Evolutionary conservation across 1,140 invertebrate species (phyloP), one percentile per base, ranked within the genome.

Genomic region (Platyura marginata): DNA sequence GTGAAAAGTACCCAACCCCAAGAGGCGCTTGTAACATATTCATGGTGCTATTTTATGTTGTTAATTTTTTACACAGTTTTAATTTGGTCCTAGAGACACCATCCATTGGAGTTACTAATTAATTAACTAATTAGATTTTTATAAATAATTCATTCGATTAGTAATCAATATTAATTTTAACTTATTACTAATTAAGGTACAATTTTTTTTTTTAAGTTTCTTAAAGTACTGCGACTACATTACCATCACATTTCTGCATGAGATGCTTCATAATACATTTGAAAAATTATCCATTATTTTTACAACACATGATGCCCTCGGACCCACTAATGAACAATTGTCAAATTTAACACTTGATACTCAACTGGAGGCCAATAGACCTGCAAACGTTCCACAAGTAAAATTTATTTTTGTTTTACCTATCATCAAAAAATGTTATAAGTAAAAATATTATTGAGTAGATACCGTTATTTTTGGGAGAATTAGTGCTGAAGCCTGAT

Each of bases 381-480:
- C 58, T 0, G 19, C 44, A 1, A 41, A 49, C 18, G 44, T 37
- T 11, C 58, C 58, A 1, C 49, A 59, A 41, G 45, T 46, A 37
- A 11, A 40, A 29, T 18, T 44, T 36, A 37, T 44, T 45, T 16
- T 32, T 43, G 29, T 11, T 10, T 46, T 32, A 9, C 13, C 16
- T 11, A 3, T 42, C 25, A 11, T 6, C 21, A 11, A 20, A 3
- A 15, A 22, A 21, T n/a, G n/a, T n/a, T n/a, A n/a, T n/a, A n/a
- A 40, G 20, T 40, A 10, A 15, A 40, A 21, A 8, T 40, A 6
- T 45, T 46, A 40, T 40, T 44, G 36, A 34, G 41, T 35, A 47
- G 49, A 47, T 33, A 48, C 61, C 54, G 19, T 61, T 55, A 46
- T 65, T 57, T 47, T 39, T 52, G 13, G 54, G 54, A 40, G 54